These are phyloP conservation scores for Latheticus oryzae DNA, from an alignment of 2,888 invertebrate species.

Conservation along the genomic window DNA sequence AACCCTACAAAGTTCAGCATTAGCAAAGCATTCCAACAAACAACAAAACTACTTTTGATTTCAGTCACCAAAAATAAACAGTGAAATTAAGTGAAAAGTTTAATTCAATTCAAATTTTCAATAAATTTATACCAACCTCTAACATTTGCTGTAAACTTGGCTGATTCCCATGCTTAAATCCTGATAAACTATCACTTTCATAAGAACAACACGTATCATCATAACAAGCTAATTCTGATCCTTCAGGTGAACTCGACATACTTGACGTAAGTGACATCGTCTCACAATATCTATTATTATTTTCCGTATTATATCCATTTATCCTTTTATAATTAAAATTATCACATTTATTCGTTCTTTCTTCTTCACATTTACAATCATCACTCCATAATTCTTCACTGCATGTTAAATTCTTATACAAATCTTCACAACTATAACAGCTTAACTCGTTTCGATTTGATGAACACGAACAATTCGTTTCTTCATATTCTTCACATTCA, in stretches of 20 bases:
- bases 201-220: conserved; percentile 86
- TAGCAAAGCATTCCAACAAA: no score
- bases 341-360: conserved; percentile 59
- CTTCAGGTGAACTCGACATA: conserved; percentile 86
- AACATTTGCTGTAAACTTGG: conserved; percentile 82
- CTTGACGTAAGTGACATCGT: conserved; percentile 80
- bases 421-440: conserved; percentile 48
- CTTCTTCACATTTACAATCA: conserved; percentile 60
- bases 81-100: neutral
- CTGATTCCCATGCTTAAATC: conserved; percentile 67
- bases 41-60: conserved; percentile 20
- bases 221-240: conserved; percentile 90
- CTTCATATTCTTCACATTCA: conserved; percentile 60
- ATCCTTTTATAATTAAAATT: conserved; percentile 62
- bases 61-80: neutral
- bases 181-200: conserved; percentile 65
- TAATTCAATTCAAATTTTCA: no score
- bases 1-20: conserved; percentile 77
- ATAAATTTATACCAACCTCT: conserved; percentile 70
- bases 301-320: conserved; percentile 87
- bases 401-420: conserved; percentile 34
- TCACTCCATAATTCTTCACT: conserved; percentile 55
- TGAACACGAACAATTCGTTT: conserved; percentile 50
- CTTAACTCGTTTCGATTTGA: conserved; percentile 38
- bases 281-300: conserved; percentile 78